These are phyloP conservation scores for Microctonus aethiopoides DNA, from an alignment of 2,888 invertebrate genomes.

Conservation along the genomic window DNA sequence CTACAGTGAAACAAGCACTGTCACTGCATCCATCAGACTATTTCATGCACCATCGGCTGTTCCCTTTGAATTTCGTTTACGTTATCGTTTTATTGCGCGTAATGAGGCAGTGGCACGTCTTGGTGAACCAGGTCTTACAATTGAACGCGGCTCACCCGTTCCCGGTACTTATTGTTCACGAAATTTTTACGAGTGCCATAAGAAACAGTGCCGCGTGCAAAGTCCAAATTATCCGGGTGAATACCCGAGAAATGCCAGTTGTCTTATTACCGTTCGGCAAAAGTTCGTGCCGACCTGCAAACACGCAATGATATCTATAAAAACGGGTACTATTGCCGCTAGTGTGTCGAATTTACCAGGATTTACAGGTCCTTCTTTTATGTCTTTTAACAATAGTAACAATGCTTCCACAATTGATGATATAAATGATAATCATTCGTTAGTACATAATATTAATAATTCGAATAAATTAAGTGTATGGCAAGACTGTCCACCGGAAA, in stretches of 20 bases:
- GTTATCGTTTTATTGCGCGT: slow-evolving; percentile 85
- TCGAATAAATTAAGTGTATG: slow-evolving; percentile 74
- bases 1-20: slow-evolving; percentile 90
- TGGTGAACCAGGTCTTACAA: slow-evolving; percentile 79
- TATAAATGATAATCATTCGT: slow-evolving; percentile 6
- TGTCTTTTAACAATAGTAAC: slow-evolving; percentile 5
- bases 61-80: slow-evolving; percentile 82
- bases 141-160: slow-evolving; percentile 86
- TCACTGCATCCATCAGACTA: slow-evolving; percentile 85
- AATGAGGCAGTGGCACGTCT: slow-evolving; percentile 84
- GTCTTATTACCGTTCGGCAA: slow-evolving; percentile 88
- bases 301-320: slow-evolving; percentile 89
- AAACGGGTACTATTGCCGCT: slow-evolving; percentile 40
- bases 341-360: slow-evolving; percentile 22
- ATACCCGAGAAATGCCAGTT: slow-evolving; percentile 89
- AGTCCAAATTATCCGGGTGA: slow-evolving; percentile 93
- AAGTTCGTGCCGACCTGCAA: slow-evolving; percentile 86
- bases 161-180: slow-evolving; percentile 87
- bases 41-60: slow-evolving; percentile 78
- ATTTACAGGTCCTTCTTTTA: slow-evolving; percentile 4
- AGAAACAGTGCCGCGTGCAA: slow-evolving; percentile 86
- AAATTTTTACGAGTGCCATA: slow-evolving; percentile 86
- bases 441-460: slow-evolving; percentile 6
- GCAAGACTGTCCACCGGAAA: slow-evolving; percentile 84
- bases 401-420: slow-evolving; percentile 7